These are phyloP conservation scores for Myotis findleyi DNA, from an alignment of 2,797 vertebrate species.

Conservation along the genomic window DNA sequence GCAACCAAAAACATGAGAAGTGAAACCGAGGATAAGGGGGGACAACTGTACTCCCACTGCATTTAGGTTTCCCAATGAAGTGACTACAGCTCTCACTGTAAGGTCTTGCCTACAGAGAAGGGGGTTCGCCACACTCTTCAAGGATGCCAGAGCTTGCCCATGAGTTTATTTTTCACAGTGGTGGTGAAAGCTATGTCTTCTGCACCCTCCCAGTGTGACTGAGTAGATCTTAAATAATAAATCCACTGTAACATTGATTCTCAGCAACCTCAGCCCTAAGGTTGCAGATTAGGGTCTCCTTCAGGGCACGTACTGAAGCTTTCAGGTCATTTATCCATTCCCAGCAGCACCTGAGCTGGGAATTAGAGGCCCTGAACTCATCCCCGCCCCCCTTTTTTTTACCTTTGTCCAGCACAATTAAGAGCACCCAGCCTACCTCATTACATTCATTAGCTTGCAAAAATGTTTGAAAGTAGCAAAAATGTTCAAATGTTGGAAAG, in stretches of 20 bases:
- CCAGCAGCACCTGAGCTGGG: background rate
- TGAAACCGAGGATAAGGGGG: background rate
- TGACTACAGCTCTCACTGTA: background rate
- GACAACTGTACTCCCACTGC: background rate
- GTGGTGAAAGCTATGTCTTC: background rate
- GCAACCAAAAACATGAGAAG: background rate
- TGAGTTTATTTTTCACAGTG: background rate
- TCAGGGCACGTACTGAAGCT: background rate
- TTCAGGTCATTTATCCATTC: slow-evolving; percentile 9
- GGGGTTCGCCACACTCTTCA: background rate
- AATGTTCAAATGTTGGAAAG: background rate
- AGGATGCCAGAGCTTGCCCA: no score
- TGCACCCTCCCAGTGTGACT: background rate
- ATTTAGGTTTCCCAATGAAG: background rate
- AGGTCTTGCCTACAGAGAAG: background rate
- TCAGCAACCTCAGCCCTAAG: background rate
- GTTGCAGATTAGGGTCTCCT: background rate
- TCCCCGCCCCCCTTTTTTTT: background rate
- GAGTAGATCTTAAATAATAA: background rate
- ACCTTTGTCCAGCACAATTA: background rate
- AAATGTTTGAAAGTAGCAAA: slow-evolving; percentile 15
- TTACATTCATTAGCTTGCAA: background rate
- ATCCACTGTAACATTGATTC: background rate
- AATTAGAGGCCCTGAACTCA: background rate
- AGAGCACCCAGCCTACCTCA: background rate